Evolutionary conservation across 2,797 vertebrate species (phyloP), one percentile per base, ranked within the genome.

Genomic region (Orientallactaga sibirica): DNA sequence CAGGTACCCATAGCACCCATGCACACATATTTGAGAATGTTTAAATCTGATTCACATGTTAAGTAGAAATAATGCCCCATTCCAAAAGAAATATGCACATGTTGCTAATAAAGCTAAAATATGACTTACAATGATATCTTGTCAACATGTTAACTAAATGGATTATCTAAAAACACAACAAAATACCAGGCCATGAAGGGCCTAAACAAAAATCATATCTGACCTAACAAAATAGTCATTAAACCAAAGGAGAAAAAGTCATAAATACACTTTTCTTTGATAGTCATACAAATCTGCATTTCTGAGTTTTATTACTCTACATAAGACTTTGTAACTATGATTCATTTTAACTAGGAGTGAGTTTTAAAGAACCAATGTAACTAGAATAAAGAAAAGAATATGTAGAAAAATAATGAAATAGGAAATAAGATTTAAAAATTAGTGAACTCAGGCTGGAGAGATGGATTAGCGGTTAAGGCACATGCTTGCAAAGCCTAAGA

Each of bases 211-310:
- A 82, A 88, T 33, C 11, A 84, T 64, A 19, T 6, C 37, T 89
- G 74, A 92, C 14, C 7, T 74, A 94, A 87, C 48, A 93, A 89
- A 91, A 86, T 93, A 85, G 90, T 66, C 27, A 74, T 22, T 90
- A 76, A 89, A 27, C 62, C 43, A 95, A 92, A 73, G 37, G 27
- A n/a, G 27, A 15, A 62, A 90, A 81, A 41, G 3, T 37, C 18
- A 66, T 71, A 86, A 86, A 67, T 88, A 11, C 70, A 18, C 64
- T 75, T 79, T 91, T 58, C 66, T 64, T 86, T 96, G 55, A 66
- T 33, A 37, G n/a, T 94, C 9, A 88, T 55, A 2, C 12, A 95
- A 92, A 93, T 84, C n/a, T 90, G 22, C 22, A 84, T 88, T 90
- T 96, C 78, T 83, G 33, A 95, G 18, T 92, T 86, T 85, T 58